These are phyloP conservation scores for Melanotaenia trifasciata DNA, from an alignment of 2,797 vertebrate species.

Conservation along the genomic window DNA sequence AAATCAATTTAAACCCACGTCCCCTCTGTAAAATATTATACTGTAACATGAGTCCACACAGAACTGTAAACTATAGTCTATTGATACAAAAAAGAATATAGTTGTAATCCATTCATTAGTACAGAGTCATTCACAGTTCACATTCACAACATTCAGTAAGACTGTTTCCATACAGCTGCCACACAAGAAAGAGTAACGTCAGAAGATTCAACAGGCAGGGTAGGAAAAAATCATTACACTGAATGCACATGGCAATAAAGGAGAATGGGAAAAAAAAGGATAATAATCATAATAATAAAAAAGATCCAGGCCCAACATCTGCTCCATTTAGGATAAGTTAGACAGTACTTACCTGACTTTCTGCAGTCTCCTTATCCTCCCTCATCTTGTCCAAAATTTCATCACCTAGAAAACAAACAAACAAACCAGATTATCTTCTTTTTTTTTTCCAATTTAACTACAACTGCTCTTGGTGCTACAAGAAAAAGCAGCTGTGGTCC, in stretches of 20 bases:
- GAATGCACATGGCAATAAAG: constrained; percentile 20
- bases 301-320: neutral
- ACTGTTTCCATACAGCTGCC: constrained; percentile 45
- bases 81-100: neutral
- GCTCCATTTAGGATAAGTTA: neutral
- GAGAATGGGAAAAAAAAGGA: neutral
- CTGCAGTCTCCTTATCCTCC: constrained; percentile 88
- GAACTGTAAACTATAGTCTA: constrained; percentile 13
- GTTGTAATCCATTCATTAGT: constrained; percentile 7
- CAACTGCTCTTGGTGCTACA: neutral
- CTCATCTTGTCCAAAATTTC: constrained; percentile 79
- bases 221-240: constrained; percentile 43
- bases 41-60: constrained; percentile 47
- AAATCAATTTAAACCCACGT: constrained; percentile 9
- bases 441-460: neutral
- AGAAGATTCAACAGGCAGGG: constrained; percentile 7
- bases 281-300: neutral
- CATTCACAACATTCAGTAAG: constrained; percentile 40
- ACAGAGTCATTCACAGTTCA: constrained; percentile 48
- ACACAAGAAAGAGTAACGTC: constrained; percentile 2
- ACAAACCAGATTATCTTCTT: neutral
- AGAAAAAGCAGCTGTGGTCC: neutral
- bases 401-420: constrained; percentile 81
- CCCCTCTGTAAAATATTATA: constrained; percentile 65
- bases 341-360: constrained; percentile 87